Conservation (phyloP, 2,113 vertebrate species). For the Anoura caudifer region DNA sequence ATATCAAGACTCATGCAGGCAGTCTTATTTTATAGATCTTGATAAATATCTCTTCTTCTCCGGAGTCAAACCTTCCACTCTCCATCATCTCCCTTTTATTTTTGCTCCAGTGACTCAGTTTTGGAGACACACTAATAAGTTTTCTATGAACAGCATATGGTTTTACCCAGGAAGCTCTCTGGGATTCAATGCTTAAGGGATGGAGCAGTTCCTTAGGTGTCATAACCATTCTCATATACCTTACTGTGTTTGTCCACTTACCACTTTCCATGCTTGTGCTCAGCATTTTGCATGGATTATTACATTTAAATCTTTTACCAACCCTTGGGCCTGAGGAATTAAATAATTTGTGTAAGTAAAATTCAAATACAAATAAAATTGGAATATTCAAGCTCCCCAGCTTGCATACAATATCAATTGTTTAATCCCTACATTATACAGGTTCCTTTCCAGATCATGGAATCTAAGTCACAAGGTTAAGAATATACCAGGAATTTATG, state of each 20-base stretch:
- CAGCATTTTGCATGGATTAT: not conserved
- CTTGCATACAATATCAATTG: not conserved
- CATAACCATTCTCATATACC: not conserved
- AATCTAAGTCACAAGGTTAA: not conserved
- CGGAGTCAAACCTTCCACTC: not conserved
- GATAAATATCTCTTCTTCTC: not conserved
- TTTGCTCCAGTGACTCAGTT: not conserved
- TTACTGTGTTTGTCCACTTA: not conserved
- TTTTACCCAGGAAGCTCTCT: not conserved
- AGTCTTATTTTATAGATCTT: not conserved
- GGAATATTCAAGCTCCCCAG: not conserved
- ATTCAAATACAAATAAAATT: not conserved
- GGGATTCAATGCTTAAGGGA: not conserved
- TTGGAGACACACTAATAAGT: not conserved
- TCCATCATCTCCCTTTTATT: not conserved
- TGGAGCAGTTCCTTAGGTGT: not conserved
- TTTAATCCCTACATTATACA: not conserved
- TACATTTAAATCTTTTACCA: not conserved
- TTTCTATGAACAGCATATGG: not conserved
- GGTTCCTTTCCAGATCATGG: not conserved
- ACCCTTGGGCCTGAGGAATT: not conserved
- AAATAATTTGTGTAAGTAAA: not conserved
- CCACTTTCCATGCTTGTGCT: fast-evolving
- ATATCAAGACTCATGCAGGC: not conserved
- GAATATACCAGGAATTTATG: not conserved